A percentile compares a stretch with the other conserved stretches of the same genome.
phyloP scores from a whole-genome alignment of 2,888 invertebrate genomes.

The Dastarcus helophoroides region DNA sequence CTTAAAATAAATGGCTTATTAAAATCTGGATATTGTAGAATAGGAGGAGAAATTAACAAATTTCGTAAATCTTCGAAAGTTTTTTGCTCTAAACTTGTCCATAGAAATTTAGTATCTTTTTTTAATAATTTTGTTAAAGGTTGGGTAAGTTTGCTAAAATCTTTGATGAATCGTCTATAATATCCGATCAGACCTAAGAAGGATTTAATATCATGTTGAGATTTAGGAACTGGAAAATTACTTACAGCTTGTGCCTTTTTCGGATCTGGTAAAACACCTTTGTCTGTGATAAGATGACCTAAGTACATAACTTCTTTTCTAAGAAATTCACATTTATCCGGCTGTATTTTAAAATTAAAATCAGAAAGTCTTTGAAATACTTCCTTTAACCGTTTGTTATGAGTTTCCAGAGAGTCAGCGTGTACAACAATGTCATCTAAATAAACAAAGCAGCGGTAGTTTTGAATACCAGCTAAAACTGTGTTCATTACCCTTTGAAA shows the following conservation, averaged over 20 bases:
- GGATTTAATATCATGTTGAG: constrained; percentile 12
- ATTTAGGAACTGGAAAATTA: constrained; percentile 15
- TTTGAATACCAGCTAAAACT: constrained; percentile 14
- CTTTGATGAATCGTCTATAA: constrained; percentile 25
- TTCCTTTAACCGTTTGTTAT: constrained; percentile 13
- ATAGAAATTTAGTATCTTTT: constrained; percentile 15
- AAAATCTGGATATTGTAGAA: constrained; percentile 17
- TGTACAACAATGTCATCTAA: constrained; percentile 23
- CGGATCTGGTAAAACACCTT: constrained; percentile 20
- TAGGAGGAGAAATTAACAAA: constrained; percentile 9
- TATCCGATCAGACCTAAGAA: constrained; percentile 25
- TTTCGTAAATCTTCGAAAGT: constrained; percentile 12
- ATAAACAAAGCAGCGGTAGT: constrained; percentile 19
- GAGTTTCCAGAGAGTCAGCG: constrained; percentile 13
- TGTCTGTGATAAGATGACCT: constrained; percentile 18
- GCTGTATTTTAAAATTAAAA: constrained; percentile 19
- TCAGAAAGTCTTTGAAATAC: constrained; percentile 18
- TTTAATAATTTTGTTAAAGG: constrained; percentile 19
- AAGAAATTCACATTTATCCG: constrained; percentile 25
- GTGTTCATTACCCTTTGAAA: constrained; percentile 18
- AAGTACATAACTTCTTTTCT: constrained; percentile 19
- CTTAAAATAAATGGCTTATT: constrained; percentile 21
- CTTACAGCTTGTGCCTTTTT: constrained; percentile 14
- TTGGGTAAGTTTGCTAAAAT: constrained; percentile 18
- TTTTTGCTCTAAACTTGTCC: constrained; percentile 12